These are phyloP conservation scores for Neosilurus hyrtlii DNA, from an alignment of 2,797 vertebrate species.

Conservation along the genomic window DNA sequence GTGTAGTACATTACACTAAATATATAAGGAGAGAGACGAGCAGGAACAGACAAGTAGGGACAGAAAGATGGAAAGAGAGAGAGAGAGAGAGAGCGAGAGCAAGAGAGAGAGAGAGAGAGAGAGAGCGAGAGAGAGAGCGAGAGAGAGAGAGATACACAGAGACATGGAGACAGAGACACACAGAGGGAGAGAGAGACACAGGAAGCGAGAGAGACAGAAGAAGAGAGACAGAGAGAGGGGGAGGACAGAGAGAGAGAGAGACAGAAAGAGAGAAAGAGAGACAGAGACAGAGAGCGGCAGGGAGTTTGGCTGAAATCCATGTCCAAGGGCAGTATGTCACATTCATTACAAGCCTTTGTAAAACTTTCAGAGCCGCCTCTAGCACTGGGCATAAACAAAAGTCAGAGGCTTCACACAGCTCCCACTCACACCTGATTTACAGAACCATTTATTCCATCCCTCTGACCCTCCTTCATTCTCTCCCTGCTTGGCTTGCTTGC, in stretches of 20 bases:
- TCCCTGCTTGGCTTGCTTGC: constrained; percentile 22
- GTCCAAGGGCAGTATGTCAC: constrained; percentile 44
- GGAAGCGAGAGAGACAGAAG: too few relatives aligned
- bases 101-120: too few relatives aligned
- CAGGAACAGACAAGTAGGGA: too few relatives aligned
- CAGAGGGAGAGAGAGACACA: too few relatives aligned
- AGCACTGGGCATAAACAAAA: constrained; percentile 47
- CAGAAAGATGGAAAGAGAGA: too few relatives aligned
- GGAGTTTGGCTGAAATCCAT: constrained; percentile 20
- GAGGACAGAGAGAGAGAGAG: too few relatives aligned
- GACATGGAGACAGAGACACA: too few relatives aligned
- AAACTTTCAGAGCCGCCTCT: constrained; percentile 41
- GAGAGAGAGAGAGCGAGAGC: constrained; percentile 9
- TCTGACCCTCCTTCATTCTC: constrained; percentile 35
- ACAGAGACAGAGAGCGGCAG: not conserved
- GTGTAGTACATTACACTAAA: too few relatives aligned
- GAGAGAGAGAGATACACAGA: too few relatives aligned
- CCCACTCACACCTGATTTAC: constrained; percentile 50
- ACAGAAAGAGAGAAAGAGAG: not conserved
- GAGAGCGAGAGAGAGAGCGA: too few relatives aligned
- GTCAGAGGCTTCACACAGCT: constrained; percentile 34
- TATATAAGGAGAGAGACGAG: too few relatives aligned
- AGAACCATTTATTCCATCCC: constrained; percentile 49
- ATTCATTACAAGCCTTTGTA: constrained; percentile 42
- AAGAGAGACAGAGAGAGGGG: too few relatives aligned